Percentiles rank a stretch among this genome's conserved stretches.
Evolutionary conservation across 2,888 invertebrate species (phyloP).

Genomic region (Omphaloscelis lunosa): DNA sequence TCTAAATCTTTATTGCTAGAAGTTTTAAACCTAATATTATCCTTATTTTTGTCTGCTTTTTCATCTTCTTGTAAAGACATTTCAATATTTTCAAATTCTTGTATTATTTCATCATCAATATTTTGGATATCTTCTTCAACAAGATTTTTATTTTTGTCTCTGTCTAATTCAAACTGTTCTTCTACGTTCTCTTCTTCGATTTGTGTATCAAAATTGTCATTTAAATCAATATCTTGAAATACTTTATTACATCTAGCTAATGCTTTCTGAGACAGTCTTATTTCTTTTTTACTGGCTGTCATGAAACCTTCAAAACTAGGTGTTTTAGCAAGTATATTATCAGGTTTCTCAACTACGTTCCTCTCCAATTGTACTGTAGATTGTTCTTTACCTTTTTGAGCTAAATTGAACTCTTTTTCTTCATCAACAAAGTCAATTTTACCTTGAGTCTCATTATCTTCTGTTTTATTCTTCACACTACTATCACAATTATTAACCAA

Average conservation of each 20-base stretch:
- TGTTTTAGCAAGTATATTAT: background rate
- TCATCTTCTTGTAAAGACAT: constrained; percentile 68
- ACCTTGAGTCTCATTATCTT: background rate
- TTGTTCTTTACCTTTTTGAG: background rate
- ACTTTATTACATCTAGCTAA: constrained; percentile 70
- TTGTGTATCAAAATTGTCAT: constrained; percentile 42
- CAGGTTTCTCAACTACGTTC: background rate
- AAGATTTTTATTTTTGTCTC: constrained; percentile 22
- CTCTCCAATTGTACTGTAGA: background rate
- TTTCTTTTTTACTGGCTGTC: constrained; percentile 76
- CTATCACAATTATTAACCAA: constrained; percentile 73
- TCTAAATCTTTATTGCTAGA: constrained; percentile 73
- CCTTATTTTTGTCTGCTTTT: constrained; percentile 15
- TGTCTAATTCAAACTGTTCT: background rate
- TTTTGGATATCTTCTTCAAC: constrained; percentile 60
- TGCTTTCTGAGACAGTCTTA: constrained; percentile 72
- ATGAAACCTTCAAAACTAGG: constrained; percentile 68
- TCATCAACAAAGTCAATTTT: constrained; percentile 1
- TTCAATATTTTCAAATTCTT: constrained; percentile 75
- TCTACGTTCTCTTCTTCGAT: constrained; percentile 10
- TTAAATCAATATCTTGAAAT: constrained; percentile 66
- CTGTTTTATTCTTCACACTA: constrained; percentile 10
- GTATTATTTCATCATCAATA: constrained; percentile 71
- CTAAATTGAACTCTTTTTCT: constrained; percentile 18
- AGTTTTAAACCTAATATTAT: constrained; percentile 70